Conservation (phyloP, 2,113 vertebrate genomes). For the Antechinus stuartii region DNA sequence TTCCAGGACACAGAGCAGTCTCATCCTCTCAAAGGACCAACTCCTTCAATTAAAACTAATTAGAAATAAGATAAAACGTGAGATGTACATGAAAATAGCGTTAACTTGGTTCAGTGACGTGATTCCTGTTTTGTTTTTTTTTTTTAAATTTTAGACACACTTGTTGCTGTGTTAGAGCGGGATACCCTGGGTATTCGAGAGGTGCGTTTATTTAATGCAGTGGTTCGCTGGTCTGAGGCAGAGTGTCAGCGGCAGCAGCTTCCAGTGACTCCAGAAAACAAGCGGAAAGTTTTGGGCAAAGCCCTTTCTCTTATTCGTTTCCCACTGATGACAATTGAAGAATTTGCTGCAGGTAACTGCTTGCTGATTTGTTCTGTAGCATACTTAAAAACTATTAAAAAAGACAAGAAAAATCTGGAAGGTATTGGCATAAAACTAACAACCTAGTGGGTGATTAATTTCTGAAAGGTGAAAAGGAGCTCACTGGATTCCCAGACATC, state of each 20-base stretch:
- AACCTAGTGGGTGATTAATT: neutral
- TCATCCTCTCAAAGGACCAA: neutral
- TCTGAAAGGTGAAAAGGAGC: neutral
- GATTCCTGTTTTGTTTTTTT: neutral
- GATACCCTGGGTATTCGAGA: slow-evolving; percentile 96
- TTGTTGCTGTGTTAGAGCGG: slow-evolving; percentile 95
- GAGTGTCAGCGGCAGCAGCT: slow-evolving; percentile 96
- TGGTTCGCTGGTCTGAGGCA: slow-evolving; percentile 95
- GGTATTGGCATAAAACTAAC: neutral
- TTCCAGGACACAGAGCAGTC: neutral
- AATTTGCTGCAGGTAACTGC: slow-evolving; percentile 95
- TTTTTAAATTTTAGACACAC: slow-evolving; percentile 88
- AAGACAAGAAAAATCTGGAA: neutral
- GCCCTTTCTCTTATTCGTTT: slow-evolving; percentile 96
- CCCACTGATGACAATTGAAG: slow-evolving; percentile 98
- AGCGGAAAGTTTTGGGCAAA: slow-evolving; percentile 94
- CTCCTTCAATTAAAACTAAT: neutral
- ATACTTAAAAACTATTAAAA: neutral
- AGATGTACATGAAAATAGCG: neutral
- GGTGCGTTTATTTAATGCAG: slow-evolving; percentile 93
- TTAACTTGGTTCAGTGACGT: neutral
- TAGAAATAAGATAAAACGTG: neutral
- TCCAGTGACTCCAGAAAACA: slow-evolving; percentile 94
- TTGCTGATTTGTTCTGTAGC: neutral
- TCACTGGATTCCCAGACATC: no score